Percentiles rank a stretch among this genome's conserved stretches.
These are phyloP conservation scores for Leptopterna dolabrata DNA, from an alignment of 2,888 invertebrate genomes.

Conservation along the genomic window DNA sequence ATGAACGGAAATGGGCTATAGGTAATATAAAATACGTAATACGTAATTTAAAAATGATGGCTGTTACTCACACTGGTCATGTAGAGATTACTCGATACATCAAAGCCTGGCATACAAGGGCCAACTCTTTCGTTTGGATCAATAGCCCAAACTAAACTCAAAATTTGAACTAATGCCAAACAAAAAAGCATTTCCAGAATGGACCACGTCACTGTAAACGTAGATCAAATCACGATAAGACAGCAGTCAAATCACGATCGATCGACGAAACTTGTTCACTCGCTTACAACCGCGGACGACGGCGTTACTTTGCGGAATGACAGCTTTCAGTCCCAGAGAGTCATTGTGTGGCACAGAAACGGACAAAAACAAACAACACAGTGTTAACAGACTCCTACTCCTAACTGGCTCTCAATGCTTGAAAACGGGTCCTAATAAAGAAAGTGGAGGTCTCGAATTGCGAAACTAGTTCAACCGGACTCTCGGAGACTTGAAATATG, in stretches of 20 bases:
- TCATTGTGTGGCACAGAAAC: not conserved
- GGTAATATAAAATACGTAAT: no score
- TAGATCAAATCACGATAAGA: no score
- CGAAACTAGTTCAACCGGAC: not conserved
- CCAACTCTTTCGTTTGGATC: conserved; percentile 4
- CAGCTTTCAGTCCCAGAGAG: not conserved
- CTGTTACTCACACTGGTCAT: not conserved
- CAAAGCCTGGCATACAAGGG: conserved; percentile 3
- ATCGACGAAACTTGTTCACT: no score
- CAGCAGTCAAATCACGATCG: no score
- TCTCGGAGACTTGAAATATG: not conserved
- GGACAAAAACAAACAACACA: not conserved
- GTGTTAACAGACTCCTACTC: not conserved
- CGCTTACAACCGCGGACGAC: not conserved
- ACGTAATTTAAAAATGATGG: no score
- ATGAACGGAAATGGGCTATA: no score
- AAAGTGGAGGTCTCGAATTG: not conserved
- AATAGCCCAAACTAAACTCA: not conserved
- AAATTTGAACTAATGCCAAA: not conserved
- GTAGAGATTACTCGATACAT: not conserved
- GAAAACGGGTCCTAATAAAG: not conserved
- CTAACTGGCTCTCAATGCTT: not conserved
- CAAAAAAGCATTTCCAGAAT: not conserved
- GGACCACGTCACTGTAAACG: not conserved
- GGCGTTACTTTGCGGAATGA: not conserved